These are phyloP conservation scores for Heliothis virescens DNA, from an alignment of 1,140 invertebrate species.

Conservation along the genomic window DNA sequence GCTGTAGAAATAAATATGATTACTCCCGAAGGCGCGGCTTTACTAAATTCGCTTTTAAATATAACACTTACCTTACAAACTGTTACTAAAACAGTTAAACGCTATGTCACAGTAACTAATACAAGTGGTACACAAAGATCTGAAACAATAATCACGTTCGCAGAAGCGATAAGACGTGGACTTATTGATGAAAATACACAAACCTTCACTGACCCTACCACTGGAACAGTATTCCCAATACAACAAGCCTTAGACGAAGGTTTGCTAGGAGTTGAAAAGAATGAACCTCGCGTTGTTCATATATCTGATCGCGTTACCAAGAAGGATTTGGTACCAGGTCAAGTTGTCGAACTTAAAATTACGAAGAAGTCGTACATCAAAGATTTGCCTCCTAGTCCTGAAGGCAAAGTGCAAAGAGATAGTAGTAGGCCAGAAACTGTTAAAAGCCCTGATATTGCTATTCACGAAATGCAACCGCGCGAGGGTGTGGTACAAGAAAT, in stretches of 20 bases:
- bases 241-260: conserved; percentile 93
- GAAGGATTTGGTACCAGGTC: conserved; percentile 80
- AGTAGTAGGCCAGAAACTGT: conserved; percentile 82
- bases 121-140: conserved; percentile 87
- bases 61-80: conserved; percentile 95
- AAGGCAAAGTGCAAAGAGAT: conserved; percentile 78
- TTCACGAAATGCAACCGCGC: conserved; percentile 67
- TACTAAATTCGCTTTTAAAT: conserved; percentile 93
- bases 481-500: conserved; percentile 67
- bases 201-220: conserved; percentile 93
- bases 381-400: conserved; percentile 79
- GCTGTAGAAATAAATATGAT: conserved; percentile 94
- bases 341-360: conserved; percentile 85
- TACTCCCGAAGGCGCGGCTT: conserved; percentile 93
- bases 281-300: conserved; percentile 78
- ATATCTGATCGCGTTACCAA: conserved; percentile 77
- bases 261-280: conserved; percentile 88
- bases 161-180: conserved; percentile 92
- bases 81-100: conserved; percentile 92
- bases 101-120: conserved; percentile 91
- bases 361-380: conserved; percentile 86
- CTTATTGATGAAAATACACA: conserved; percentile 92
- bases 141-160: conserved; percentile 90
- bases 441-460: conserved; percentile 76
- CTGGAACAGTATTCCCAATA: conserved; percentile 91